phyloP scores from a whole-genome alignment of 2,888 invertebrate species.

The Cerceris ruficornis region DNA sequence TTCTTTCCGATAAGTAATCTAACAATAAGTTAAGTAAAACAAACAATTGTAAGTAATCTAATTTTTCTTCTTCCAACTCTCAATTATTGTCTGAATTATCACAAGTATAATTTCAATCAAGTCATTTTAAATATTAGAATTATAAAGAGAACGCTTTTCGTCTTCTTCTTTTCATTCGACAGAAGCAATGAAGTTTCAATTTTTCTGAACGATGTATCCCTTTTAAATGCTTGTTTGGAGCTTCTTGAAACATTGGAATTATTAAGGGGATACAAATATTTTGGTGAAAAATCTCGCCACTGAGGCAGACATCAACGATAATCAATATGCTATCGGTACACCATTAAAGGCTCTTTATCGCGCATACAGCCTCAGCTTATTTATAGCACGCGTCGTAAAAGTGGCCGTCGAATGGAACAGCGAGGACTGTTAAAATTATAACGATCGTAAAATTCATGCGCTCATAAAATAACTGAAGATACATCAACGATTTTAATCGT shows the following conservation, averaged over 20 bases:
- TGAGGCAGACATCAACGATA: slow-evolving; percentile 40
- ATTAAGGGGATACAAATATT: background rate
- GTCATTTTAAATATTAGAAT: too few relatives aligned
- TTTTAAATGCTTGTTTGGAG: too few relatives aligned
- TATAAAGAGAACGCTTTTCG: too few relatives aligned
- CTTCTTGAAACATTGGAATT: background rate
- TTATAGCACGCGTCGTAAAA: slow-evolving; percentile 31
- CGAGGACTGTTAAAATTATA: background rate
- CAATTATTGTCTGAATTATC: too few relatives aligned
- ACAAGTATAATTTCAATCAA: too few relatives aligned
- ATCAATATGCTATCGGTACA: slow-evolving; percentile 41
- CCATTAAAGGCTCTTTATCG: slow-evolving; percentile 33
- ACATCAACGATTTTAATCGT: background rate
- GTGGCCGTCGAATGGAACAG: slow-evolving; percentile 9
- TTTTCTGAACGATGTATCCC: too few relatives aligned
- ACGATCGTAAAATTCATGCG: background rate
- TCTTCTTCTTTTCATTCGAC: too few relatives aligned
- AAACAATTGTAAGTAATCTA: too few relatives aligned
- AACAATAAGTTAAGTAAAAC: too few relatives aligned
- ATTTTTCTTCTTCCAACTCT: too few relatives aligned
- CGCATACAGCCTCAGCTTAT: slow-evolving; percentile 15
- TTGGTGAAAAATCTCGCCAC: slow-evolving; percentile 27
- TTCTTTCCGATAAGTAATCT: too few relatives aligned
- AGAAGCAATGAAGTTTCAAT: too few relatives aligned
- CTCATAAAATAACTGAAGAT: background rate